Conservation (phyloP, 2,797 vertebrate species). For the Fistularia commersonii region DNA sequence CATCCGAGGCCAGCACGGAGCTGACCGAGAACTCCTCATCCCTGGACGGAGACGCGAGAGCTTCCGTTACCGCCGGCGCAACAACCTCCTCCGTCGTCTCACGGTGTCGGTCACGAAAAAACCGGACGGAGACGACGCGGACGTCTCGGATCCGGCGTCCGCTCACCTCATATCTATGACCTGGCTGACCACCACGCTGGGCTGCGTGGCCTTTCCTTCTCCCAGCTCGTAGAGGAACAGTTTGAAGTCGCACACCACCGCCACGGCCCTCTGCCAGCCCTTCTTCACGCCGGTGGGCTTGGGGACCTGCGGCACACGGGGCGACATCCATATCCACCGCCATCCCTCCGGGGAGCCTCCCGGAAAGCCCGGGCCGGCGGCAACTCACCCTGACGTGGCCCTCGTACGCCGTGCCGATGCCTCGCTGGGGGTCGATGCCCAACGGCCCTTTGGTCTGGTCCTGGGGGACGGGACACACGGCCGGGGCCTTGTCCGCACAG, state of each 20-base stretch:
- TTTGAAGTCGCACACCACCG: constrained; percentile 97
- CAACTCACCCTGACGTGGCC: constrained; percentile 89
- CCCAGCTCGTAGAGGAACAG: constrained; percentile 94
- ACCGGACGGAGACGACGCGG: no score
- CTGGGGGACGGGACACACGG: constrained; percentile 91
- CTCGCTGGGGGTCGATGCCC: constrained; percentile 95
- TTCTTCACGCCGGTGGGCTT: constrained; percentile 98
- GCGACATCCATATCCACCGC: not conserved
- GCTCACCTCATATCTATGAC: constrained; percentile 99
- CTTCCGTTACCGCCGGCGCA: no score
- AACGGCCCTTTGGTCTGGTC: constrained; percentile 95
- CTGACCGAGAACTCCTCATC: constrained; percentile 98
- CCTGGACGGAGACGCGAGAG: constrained; percentile 63
- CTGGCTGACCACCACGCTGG: constrained; percentile 89
- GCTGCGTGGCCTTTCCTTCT: constrained; percentile 90
- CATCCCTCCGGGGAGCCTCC: not conserved
- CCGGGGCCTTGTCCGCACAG: constrained; percentile 96
- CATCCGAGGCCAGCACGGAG: constrained; percentile 94
- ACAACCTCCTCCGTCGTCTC: no score
- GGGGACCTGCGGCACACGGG: constrained; percentile 78
- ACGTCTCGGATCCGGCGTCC: no score
- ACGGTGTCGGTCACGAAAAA: no score
- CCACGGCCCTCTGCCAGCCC: constrained; percentile 93
- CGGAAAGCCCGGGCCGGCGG: no score
- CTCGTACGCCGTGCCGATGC: constrained; percentile 95